Conservation (phyloP, 2,888 invertebrate species). For the Volucella inflata region DNA sequence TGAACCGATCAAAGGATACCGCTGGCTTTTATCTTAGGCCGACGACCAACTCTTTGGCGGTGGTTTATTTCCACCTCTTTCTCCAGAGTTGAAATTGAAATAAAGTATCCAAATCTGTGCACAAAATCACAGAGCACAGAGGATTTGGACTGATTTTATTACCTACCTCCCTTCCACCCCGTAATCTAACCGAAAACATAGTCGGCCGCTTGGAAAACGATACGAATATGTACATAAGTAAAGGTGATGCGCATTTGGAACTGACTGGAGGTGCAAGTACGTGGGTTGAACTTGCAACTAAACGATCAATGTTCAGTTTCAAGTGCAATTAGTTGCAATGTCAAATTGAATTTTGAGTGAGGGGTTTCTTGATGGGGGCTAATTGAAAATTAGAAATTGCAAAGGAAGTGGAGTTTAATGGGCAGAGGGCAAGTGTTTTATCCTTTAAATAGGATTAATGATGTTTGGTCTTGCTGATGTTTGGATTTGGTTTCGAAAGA, state of each 20-base stretch:
- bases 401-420: slow-evolving; percentile 37
- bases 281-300: slow-evolving; percentile 48
- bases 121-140: slow-evolving; percentile 60
- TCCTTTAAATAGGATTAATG: slow-evolving; percentile 2
- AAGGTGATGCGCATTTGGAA: slow-evolving; percentile 34
- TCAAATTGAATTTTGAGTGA: slow-evolving; percentile 58
- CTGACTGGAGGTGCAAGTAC: background rate
- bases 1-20: slow-evolving; percentile 84
- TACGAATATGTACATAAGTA: slow-evolving; percentile 3
- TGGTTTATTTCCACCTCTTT: slow-evolving; percentile 73
- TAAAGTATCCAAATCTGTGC: slow-evolving; percentile 73
- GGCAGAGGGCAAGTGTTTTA: background rate
- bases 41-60: slow-evolving; percentile 70
- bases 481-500: background rate
- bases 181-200: background rate
- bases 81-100: slow-evolving; percentile 73
- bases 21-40: slow-evolving; percentile 82
- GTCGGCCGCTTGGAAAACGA: too few species aligned
- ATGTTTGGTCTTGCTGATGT: background rate
- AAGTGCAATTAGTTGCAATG: slow-evolving; percentile 61
- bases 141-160: slow-evolving; percentile 62
- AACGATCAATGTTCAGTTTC: slow-evolving; percentile 30
- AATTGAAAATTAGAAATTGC: slow-evolving; percentile 55
- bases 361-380: slow-evolving; percentile 40
- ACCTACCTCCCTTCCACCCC: slow-evolving; percentile 4